Conservation (phyloP, 1,140 invertebrate genomes). For the Pseudomyrmex concolor region DNA sequence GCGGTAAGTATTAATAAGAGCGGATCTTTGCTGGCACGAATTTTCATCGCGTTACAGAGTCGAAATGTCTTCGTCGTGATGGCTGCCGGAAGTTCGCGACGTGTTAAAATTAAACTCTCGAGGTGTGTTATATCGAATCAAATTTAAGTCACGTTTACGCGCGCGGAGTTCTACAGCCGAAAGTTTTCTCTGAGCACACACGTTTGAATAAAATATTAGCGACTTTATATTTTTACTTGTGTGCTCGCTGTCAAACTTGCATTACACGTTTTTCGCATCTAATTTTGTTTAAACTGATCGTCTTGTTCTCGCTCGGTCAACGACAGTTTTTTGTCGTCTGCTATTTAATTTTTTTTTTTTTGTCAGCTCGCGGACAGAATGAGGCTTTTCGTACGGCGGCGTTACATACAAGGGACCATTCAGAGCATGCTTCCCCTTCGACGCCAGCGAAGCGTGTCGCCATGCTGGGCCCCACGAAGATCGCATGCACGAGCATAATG, state of each 20-base stretch:
- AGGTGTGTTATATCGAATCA: constrained; percentile 26
- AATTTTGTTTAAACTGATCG: background rate
- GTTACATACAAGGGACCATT: constrained; percentile 59
- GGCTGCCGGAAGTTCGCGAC: constrained; percentile 23
- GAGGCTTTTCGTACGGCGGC: constrained; percentile 1
- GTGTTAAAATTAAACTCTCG: constrained; percentile 41
- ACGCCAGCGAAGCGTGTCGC: constrained; percentile 42
- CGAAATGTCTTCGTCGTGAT: background rate
- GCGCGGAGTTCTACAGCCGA: background rate
- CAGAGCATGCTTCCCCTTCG: constrained; percentile 54
- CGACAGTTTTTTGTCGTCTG: constrained; percentile 55
- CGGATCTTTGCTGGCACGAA: constrained; percentile 4
- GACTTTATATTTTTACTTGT: background rate
- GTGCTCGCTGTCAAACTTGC: background rate
- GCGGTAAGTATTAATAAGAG: background rate
- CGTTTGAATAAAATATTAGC: constrained; percentile 11
- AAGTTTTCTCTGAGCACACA: background rate
- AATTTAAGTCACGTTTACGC: constrained; percentile 31
- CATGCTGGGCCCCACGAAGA: constrained; percentile 23
- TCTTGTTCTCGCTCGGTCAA: constrained; percentile 25
- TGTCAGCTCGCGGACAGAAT: background rate
- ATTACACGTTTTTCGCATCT: too few species aligned
- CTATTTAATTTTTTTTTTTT: constrained; percentile 22
- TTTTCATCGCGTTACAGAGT: background rate
- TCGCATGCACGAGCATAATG: constrained; percentile 43